Percentiles rank a stretch among this genome's conserved stretches.
Evolutionary conservation across 2,113 vertebrate genomes (phyloP).

Genomic region (Lophotis ruficrista): DNA sequence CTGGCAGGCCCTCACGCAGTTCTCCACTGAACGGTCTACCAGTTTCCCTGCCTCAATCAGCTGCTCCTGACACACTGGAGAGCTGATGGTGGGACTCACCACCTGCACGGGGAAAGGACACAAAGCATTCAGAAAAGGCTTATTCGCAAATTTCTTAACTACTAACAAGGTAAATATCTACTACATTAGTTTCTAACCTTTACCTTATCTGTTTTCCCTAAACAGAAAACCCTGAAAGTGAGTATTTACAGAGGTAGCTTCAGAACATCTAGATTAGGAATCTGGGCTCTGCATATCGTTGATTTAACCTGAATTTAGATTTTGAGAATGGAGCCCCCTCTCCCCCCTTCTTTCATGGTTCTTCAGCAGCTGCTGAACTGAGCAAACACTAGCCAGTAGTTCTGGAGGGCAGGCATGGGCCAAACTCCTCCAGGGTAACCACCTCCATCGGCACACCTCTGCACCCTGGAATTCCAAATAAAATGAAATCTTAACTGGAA

Average conservation of each 20-base stretch:
- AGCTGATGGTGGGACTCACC: conserved; percentile 97
- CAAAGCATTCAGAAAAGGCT: background rate
- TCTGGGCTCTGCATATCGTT: background rate
- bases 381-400: background rate
- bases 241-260: background rate
- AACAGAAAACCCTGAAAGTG: background rate
- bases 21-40: conserved; percentile 95
- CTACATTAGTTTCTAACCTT: background rate
- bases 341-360: background rate
- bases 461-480: background rate
- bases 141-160: background rate
- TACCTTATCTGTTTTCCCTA: background rate
- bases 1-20: conserved; percentile 93
- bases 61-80: conserved; percentile 97
- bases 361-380: background rate
- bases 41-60: conserved; percentile 95
- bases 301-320: background rate
- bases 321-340: background rate
- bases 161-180: background rate
- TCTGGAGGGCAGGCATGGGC: background rate
- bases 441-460: background rate
- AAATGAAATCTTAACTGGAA: background rate
- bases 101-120: conserved; percentile 73
- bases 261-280: background rate
- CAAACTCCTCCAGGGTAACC: background rate